phyloP scores from a whole-genome alignment of 2,797 vertebrate species.

The Rhincodon typus region DNA sequence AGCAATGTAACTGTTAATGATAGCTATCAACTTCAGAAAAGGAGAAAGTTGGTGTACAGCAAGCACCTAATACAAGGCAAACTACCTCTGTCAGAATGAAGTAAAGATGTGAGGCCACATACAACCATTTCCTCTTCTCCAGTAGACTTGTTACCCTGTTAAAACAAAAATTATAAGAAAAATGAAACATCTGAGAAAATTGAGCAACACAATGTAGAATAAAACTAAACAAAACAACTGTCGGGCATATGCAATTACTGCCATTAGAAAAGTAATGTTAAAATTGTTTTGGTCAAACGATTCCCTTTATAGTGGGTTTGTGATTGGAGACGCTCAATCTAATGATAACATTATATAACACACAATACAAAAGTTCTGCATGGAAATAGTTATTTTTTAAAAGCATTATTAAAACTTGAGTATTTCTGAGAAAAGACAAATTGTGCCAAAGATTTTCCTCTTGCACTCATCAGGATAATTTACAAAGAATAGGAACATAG shows the following conservation, averaged over 20 bases:
- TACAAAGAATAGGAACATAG: too few species aligned
- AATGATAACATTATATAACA: background rate
- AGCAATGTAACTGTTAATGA: background rate
- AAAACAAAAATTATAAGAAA: background rate
- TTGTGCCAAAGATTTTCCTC: too few species aligned
- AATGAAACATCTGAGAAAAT: background rate
- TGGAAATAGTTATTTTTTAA: too few species aligned
- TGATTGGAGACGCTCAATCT: background rate
- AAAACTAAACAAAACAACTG: background rate
- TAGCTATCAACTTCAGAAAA: slow-evolving; percentile 45
- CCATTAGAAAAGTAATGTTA: background rate
- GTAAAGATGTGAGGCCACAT: slow-evolving; percentile 49
- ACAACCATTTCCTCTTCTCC: slow-evolving; percentile 51
- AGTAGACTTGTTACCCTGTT: slow-evolving; percentile 52
- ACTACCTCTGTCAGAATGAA: slow-evolving; percentile 53
- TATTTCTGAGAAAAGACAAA: too few species aligned
- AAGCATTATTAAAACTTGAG: too few species aligned
- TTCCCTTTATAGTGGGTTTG: background rate
- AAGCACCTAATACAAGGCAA: background rate
- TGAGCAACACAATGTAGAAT: background rate
- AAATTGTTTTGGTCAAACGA: background rate
- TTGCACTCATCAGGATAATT: too few species aligned
- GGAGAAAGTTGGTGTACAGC: background rate
- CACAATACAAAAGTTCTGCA: too few species aligned
- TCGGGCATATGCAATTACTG: background rate